Percentiles rank a stretch among this genome's conserved stretches.
These are phyloP conservation scores for Empidonax alnorum DNA, from an alignment of 2,113 vertebrate species.

Conservation along the genomic window DNA sequence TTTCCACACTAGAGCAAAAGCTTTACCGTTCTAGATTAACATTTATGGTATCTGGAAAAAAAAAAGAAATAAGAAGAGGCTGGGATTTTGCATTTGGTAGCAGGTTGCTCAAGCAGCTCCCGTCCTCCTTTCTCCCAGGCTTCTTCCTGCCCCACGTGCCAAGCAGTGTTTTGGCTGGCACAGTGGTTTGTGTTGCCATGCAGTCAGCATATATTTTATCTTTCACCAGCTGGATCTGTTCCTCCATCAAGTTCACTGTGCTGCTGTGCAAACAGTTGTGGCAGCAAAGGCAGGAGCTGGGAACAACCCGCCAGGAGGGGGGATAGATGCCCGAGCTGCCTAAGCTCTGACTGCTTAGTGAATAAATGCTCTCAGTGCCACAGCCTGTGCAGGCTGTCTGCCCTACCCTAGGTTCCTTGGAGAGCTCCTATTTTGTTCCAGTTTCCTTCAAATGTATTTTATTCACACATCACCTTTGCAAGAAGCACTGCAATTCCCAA, in stretches of 20 bases:
- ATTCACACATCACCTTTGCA: not conserved
- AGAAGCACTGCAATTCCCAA: not conserved
- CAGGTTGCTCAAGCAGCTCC: not conserved
- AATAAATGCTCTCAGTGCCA: not conserved
- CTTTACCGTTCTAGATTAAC: not conserved
- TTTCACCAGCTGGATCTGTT: constrained; percentile 41
- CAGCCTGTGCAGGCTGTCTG: not conserved
- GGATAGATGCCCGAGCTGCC: not conserved
- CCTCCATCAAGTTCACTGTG: not conserved
- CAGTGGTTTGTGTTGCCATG: not conserved
- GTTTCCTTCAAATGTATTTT: not conserved
- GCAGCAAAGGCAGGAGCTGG: not conserved
- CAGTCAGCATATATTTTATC: constrained; percentile 52
- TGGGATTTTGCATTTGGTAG: not conserved
- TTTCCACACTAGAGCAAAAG: not conserved
- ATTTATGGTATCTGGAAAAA: not conserved
- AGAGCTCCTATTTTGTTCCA: not conserved
- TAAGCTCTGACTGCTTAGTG: not conserved
- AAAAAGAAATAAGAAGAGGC: not conserved
- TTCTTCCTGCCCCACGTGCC: not conserved
- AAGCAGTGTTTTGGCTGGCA: constrained; percentile 40
- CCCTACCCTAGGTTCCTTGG: not conserved
- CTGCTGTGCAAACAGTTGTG: constrained; percentile 34
- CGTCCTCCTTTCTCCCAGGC: not conserved
- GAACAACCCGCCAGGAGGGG: not conserved